Conservation (phyloP, 2,888 invertebrate species). For the Branchipolynoe longqiensis region DNA sequence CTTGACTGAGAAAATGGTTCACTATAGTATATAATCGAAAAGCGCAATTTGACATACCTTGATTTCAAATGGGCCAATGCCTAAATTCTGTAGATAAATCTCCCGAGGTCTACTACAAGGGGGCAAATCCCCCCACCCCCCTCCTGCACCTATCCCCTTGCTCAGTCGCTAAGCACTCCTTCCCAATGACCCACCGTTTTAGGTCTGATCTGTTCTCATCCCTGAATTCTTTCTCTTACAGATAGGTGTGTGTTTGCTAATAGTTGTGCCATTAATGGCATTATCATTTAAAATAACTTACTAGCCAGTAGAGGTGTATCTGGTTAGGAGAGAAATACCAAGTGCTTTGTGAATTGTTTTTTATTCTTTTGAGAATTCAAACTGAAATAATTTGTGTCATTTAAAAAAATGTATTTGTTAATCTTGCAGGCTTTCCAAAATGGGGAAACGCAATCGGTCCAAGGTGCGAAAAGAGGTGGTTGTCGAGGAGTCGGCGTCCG, state of each 20-base stretch:
- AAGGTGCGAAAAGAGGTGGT: constrained; percentile 1
- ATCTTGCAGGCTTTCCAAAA: not conserved
- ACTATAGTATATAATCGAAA: not conserved
- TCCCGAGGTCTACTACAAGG: not conserved
- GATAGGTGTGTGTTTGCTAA: too few relatives aligned
- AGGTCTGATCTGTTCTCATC: too few relatives aligned
- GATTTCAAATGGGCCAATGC: not conserved
- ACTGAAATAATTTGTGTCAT: not conserved
- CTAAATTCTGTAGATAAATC: not conserved
- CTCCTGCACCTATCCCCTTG: too few relatives aligned
- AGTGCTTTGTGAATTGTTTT: not conserved
- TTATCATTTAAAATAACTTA: too few relatives aligned
- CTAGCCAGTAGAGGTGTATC: too few relatives aligned
- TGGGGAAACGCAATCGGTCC: constrained; percentile 11
- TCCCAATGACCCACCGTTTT: too few relatives aligned
- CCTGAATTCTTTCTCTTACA: too few relatives aligned
- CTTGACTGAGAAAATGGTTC: too few relatives aligned
- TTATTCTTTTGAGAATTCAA: not conserved
- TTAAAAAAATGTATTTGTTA: not conserved
- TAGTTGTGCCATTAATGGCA: too few relatives aligned
- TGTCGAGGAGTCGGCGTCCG: constrained; percentile 6
- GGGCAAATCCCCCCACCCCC: too few relatives aligned
- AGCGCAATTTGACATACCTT: not conserved
- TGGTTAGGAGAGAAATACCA: too few relatives aligned
- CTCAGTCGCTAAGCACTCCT: too few relatives aligned